Evolutionary conservation across 2,797 vertebrate genomes (phyloP).

Genomic region (Phyllotis vaccarum): DNA sequence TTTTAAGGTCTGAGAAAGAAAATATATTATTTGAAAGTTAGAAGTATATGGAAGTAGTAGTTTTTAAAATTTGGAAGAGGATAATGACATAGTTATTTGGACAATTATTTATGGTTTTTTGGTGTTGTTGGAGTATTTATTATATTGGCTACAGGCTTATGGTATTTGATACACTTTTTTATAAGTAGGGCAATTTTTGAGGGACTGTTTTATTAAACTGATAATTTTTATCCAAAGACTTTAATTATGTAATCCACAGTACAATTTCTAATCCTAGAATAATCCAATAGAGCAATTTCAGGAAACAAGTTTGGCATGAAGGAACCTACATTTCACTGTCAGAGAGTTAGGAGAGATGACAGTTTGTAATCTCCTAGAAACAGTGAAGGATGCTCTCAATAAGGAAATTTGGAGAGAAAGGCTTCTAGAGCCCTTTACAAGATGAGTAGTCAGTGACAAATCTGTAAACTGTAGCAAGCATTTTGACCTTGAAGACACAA

Average conservation of each 20-base stretch:
- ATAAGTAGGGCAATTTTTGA: too few species aligned
- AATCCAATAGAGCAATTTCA: constrained; percentile 57
- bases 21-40: too few species aligned
- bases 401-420: constrained; percentile 65
- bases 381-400: constrained; percentile 63
- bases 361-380: constrained; percentile 54
- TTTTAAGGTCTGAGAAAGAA: too few species aligned
- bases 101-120: too few species aligned
- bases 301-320: constrained; percentile 61
- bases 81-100: too few species aligned
- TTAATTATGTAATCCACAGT: constrained; percentile 67
- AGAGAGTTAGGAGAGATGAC: constrained; percentile 65
- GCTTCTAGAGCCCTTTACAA: background rate
- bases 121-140: too few species aligned
- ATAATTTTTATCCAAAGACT: constrained; percentile 62
- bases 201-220: too few species aligned
- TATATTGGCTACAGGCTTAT: too few species aligned
- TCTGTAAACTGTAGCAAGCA: constrained; percentile 43
- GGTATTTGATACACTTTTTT: too few species aligned
- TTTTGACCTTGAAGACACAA: constrained; percentile 73
- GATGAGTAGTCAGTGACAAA: constrained; percentile 42
- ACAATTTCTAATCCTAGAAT: constrained; percentile 71
- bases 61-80: too few species aligned
- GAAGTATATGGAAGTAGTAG: too few species aligned
- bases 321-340: constrained; percentile 64